Conservation (phyloP, 2,797 vertebrate genomes). For the Gallirallus australis region DNA sequence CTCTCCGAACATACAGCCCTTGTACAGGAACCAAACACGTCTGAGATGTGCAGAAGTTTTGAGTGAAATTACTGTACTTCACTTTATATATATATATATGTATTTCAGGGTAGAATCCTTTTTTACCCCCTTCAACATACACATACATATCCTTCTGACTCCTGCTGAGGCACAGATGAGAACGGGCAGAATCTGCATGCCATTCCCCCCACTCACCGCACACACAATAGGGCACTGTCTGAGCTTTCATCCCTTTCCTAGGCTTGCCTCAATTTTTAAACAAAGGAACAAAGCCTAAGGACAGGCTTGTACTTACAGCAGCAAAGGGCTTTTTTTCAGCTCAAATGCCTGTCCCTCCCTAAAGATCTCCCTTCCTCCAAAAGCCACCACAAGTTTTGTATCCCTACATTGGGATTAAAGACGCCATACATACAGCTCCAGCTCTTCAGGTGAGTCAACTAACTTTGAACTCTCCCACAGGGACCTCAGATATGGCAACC, state of each 20-base stretch:
- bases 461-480: background rate
- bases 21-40: background rate
- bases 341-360: background rate
- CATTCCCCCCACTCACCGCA: background rate
- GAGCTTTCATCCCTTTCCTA: background rate
- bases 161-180: background rate
- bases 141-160: background rate
- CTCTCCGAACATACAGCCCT: background rate
- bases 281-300: conserved; percentile 20
- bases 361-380: background rate
- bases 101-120: background rate
- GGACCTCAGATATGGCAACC: background rate
- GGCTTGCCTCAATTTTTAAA: conserved; percentile 4
- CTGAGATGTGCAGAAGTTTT: background rate
- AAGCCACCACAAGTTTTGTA: background rate
- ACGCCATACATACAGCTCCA: background rate
- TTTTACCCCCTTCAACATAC: background rate
- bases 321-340: background rate
- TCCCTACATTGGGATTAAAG: background rate
- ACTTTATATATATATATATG: background rate
- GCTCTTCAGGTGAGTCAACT: background rate
- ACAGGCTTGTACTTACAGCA: background rate
- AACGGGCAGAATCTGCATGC: background rate
- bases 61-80: background rate
- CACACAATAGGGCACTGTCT: conserved; percentile 1